Conservation (phyloP, 2,797 vertebrate species). For the Pristis pectinata region DNA sequence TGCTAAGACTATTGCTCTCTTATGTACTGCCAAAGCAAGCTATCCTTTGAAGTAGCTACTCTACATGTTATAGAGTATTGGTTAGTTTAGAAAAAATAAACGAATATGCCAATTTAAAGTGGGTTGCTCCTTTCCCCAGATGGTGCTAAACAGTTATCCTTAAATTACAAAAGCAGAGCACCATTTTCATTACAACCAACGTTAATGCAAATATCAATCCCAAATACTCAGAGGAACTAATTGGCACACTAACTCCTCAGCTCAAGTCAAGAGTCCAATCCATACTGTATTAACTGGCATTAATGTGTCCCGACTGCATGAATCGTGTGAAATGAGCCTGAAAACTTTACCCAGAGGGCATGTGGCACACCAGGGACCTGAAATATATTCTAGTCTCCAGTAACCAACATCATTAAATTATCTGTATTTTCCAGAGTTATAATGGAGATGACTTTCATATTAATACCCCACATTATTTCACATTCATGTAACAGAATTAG, state of each 20-base stretch:
- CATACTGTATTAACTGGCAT: background rate
- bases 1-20: constrained; percentile 17
- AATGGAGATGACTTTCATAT: background rate
- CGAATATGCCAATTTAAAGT: background rate
- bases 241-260: background rate
- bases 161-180: background rate
- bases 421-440: background rate
- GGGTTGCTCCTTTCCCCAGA: background rate
- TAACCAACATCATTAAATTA: background rate
- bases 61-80: background rate
- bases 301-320: background rate
- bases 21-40: constrained; percentile 14
- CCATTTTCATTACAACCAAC: background rate
- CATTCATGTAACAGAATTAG: background rate
- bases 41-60: constrained; percentile 25
- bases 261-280: background rate
- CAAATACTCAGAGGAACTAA: background rate
- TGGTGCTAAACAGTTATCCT: background rate
- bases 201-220: too few species aligned
- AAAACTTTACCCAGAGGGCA: background rate
- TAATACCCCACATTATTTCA: background rate
- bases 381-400: background rate
- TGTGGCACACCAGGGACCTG: background rate
- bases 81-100: background rate
- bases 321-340: background rate